Evolutionary conservation across 2,797 vertebrate species (phyloP).

Genomic region (Syngnathus acus): DNA sequence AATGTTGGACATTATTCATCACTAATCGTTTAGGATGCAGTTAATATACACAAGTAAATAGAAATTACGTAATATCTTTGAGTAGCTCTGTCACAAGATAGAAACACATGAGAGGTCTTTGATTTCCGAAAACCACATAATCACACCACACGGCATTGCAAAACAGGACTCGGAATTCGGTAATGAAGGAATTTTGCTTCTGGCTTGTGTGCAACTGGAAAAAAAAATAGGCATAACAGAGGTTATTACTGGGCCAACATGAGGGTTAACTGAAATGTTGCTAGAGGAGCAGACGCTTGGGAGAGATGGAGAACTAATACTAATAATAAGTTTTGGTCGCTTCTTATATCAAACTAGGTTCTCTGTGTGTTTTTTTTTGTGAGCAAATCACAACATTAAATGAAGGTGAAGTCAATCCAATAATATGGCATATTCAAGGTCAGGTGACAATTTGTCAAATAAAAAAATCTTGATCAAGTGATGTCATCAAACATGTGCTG

Average conservation of each 20-base stretch:
- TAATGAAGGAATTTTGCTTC: conserved; percentile 2
- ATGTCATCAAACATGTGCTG: conserved; percentile 10
- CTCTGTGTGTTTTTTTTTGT: no score
- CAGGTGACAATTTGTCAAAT: no score
- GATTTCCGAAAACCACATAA: not conserved
- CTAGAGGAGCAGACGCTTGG: not conserved
- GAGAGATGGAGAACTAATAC: not conserved
- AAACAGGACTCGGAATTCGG: not conserved
- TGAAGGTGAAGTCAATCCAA: no score
- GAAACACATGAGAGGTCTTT: not conserved
- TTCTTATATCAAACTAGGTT: not conserved
- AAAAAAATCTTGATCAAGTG: no score
- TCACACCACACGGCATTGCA: not conserved
- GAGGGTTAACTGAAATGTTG: not conserved
- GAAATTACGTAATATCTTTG: not conserved
- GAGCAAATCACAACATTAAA: no score
- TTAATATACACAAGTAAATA: not conserved
- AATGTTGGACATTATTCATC: not conserved
- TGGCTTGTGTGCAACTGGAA: not conserved
- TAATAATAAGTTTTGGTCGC: not conserved
- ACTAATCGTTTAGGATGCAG: not conserved
- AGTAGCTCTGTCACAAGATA: not conserved
- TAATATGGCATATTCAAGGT: no score
- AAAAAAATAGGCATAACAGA: not conserved
- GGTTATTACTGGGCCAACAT: not conserved